These are phyloP conservation scores for Papilio glaucus DNA, from an alignment of 1,140 invertebrate genomes.

Conservation along the genomic window DNA sequence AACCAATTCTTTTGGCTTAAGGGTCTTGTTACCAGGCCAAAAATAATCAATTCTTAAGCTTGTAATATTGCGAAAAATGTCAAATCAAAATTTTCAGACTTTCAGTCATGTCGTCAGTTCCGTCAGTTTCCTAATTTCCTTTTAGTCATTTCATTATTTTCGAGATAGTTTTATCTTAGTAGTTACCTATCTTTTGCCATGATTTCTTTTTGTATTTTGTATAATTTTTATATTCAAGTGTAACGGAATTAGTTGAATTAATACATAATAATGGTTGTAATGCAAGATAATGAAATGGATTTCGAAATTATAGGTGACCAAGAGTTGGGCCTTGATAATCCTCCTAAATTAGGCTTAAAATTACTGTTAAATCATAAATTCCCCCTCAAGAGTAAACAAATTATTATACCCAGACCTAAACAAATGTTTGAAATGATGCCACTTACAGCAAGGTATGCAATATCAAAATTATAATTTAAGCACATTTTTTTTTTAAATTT, in stretches of 20 bases:
- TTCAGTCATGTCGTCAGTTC: not conserved
- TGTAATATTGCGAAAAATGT: not conserved
- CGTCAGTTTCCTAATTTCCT: conserved; percentile 19
- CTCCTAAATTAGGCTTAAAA: conserved; percentile 87
- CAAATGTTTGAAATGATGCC: conserved; percentile 87
- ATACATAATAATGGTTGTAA: conserved; percentile 25
- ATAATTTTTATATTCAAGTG: conserved; percentile 10
- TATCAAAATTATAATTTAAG: conserved; percentile 23
- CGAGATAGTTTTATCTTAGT: conserved; percentile 27
- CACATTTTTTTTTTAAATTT: not conserved
- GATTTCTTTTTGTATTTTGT: conserved; percentile 21
- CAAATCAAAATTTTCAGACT: not conserved
- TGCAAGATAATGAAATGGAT: conserved; percentile 44
- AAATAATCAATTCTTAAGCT: not conserved
- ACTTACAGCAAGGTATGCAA: conserved; percentile 84
- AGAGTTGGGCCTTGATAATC: conserved; percentile 56
- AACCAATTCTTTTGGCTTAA: no score
- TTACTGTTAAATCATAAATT: conserved; percentile 90
- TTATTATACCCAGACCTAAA: conserved; percentile 85
- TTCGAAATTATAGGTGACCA: conserved; percentile 55
- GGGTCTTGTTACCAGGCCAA: no score
- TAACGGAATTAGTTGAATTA: conserved; percentile 22
- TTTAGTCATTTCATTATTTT: conserved; percentile 31
- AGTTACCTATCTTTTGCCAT: conserved; percentile 4
- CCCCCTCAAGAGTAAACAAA: conserved; percentile 89